Percentiles rank a stretch among this genome's conserved stretches.
Evolutionary conservation across 2,797 vertebrate species (phyloP).

Genomic region (Morus bassanus): DNA sequence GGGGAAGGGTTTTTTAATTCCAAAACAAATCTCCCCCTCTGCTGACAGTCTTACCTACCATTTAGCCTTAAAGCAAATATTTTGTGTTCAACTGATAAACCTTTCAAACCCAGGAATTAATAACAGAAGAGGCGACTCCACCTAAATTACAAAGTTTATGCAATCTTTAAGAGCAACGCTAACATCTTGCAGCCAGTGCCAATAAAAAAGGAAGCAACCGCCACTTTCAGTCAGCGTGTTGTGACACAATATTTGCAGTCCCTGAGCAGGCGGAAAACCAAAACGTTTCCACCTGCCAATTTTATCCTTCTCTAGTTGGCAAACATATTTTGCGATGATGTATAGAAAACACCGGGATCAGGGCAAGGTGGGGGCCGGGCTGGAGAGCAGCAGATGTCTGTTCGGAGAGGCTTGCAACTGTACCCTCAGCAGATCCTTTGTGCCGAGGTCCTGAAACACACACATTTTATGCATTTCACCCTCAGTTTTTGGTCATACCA

Average conservation of each 20-base stretch:
- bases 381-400: not conserved
- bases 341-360: not conserved
- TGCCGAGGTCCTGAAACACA: not conserved
- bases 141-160: not conserved
- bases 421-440: not conserved
- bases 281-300: not conserved
- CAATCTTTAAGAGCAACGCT: not conserved
- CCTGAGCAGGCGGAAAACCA: not conserved
- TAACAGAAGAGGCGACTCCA: not conserved
- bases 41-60: not conserved
- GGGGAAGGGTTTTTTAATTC: not conserved
- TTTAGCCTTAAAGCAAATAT: not conserved
- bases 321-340: not conserved
- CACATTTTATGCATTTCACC: accelerated
- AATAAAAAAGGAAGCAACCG: not conserved
- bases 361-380: not conserved
- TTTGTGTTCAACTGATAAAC: not conserved
- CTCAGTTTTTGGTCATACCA: not conserved
- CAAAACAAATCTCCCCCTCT: not conserved
- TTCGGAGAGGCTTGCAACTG: not conserved
- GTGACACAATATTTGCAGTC: not conserved
- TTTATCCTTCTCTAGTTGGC: not conserved
- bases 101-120: not conserved
- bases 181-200: not conserved
- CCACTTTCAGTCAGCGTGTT: not conserved